Conservation (phyloP, 1,140 invertebrate species). For the Choristoneura fumiferana region DNA sequence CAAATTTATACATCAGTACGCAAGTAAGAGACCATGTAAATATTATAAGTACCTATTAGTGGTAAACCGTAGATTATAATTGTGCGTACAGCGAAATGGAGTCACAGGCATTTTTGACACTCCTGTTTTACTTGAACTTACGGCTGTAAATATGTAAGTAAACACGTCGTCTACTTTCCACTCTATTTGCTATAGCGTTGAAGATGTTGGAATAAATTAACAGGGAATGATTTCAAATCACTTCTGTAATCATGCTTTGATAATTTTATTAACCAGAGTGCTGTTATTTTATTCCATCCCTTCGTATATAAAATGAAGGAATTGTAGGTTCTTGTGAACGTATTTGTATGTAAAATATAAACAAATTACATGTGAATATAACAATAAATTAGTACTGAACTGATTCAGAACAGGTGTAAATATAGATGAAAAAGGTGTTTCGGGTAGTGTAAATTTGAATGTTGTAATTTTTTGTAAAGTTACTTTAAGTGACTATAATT, state of each 20-base stretch:
- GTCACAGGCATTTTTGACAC: constrained; percentile 9
- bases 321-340: constrained; percentile 46
- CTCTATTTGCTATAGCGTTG: constrained; percentile 33
- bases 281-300: constrained; percentile 33
- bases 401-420: constrained; percentile 51
- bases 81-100: constrained; percentile 29
- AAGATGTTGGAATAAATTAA: constrained; percentile 31
- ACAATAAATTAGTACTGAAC: constrained; percentile 63
- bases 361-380: constrained; percentile 61
- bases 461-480: constrained; percentile 73
- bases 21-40: constrained; percentile 41
- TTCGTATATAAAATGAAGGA: constrained; percentile 35
- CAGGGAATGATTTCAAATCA: constrained; percentile 11
- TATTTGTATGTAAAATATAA: constrained; percentile 37
- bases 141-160: constrained; percentile 42
- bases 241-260: too few species aligned
- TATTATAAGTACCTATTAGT: constrained; percentile 28
- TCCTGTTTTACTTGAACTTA: constrained; percentile 28
- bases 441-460: constrained; percentile 43
- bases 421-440: constrained; percentile 57
- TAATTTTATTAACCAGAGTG: not conserved
- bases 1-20: too few species aligned
- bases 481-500: constrained; percentile 64
- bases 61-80: constrained; percentile 20
- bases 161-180: constrained; percentile 33